A percentile compares a stretch with the other conserved stretches of the same genome.
Evolutionary conservation across 64 coral and sea anemone genomes (phyloP).

Genomic region (Stichodactyla helianthus): DNA sequence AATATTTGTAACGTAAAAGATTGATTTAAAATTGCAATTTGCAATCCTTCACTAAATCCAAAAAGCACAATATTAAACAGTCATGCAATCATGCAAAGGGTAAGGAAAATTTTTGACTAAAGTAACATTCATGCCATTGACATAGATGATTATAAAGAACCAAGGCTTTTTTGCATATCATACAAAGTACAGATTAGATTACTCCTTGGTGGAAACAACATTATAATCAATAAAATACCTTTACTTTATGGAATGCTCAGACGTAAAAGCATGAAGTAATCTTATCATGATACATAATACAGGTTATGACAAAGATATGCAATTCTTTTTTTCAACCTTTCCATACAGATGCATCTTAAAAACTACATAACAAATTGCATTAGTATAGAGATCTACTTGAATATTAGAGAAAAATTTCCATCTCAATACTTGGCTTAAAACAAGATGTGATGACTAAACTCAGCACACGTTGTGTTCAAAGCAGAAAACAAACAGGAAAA

Average conservation of each 20-base stretch:
- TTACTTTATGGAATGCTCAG: not conserved
- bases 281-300: no score
- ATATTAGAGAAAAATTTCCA: not conserved
- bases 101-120: no score
- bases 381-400: not conserved
- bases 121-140: not conserved
- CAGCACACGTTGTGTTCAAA: not conserved
- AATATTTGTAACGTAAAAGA: no score
- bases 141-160: not conserved
- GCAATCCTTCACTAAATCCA: not conserved
- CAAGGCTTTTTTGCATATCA: not conserved
- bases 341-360: not conserved
- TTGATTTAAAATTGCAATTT: not conserved
- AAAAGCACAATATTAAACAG: not conserved
- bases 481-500: not conserved
- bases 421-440: not conserved
- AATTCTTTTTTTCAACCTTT: no score
- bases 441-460: not conserved
- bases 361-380: not conserved
- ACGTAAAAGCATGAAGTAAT: no score
- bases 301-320: no score
- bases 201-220: not conserved
- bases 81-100: not conserved
- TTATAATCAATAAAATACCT: not conserved
- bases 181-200: not conserved